Percentiles rank a stretch among this genome's conserved stretches.
These are phyloP conservation scores for Antechinus flavipes DNA, from an alignment of 2,113 vertebrate genomes.

Conservation along the genomic window DNA sequence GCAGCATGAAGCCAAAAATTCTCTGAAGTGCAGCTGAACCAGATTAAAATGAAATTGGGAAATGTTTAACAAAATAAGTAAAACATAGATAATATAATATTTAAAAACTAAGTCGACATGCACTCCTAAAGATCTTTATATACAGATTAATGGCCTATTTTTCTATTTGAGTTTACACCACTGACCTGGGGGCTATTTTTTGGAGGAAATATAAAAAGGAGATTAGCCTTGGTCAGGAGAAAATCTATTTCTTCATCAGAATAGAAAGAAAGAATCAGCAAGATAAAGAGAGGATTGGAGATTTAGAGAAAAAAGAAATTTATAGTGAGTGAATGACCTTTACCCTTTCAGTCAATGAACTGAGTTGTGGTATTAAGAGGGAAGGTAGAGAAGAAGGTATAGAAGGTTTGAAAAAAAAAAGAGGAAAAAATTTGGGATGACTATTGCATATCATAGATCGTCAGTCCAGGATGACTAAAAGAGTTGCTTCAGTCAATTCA, in stretches of 20 bases:
- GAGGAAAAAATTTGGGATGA: not conserved
- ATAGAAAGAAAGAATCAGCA: not conserved
- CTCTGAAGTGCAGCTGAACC: not conserved
- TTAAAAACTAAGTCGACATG: not conserved
- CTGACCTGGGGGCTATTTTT: not conserved
- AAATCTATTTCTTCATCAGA: not conserved
- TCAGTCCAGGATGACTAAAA: not conserved
- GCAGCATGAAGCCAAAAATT: not conserved
- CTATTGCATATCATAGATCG: not conserved
- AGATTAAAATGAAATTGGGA: not conserved
- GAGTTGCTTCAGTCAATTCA: not conserved
- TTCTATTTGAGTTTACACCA: not conserved
- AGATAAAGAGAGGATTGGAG: not conserved
- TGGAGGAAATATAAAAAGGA: not conserved
- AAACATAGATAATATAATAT: not conserved
- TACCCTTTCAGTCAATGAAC: not conserved
- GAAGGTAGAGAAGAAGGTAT: not conserved
- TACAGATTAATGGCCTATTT: not conserved
- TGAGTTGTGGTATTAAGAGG: not conserved
- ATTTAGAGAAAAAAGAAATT: not conserved
- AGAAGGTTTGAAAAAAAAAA: not conserved
- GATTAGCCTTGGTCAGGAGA: not conserved
- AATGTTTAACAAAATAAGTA: not conserved
- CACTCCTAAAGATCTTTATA: not conserved
- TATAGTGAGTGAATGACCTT: not conserved